Conservation (phyloP, 2,888 invertebrate genomes). For the Urechis unicinctus region DNA sequence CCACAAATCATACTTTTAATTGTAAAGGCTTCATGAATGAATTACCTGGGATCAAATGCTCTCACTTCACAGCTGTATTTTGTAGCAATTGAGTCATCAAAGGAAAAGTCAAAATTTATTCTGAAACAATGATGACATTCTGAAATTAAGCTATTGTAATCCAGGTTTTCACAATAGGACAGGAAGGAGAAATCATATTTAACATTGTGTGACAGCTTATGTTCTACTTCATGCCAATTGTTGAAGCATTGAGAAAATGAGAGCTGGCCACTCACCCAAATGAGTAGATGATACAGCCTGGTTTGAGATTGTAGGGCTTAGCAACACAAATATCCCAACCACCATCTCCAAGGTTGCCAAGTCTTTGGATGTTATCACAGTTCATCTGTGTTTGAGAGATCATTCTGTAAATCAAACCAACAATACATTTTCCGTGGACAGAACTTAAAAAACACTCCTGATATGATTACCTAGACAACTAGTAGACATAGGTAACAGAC, state of each 20-base stretch:
- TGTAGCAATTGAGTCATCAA: conserved; percentile 20
- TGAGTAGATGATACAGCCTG: conserved; percentile 36
- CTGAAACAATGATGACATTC: conserved; percentile 1
- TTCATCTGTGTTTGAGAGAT: conserved; percentile 8
- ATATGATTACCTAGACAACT: no score
- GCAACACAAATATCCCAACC: conserved; percentile 44
- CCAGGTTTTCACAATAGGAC: no score
- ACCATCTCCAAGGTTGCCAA: conserved; percentile 29
- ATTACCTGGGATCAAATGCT: conserved; percentile 32
- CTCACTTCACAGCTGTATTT: conserved; percentile 31
- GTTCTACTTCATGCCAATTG: no score
- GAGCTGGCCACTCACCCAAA: conserved; percentile 27
- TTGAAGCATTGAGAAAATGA: no score
- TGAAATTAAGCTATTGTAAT: no score
- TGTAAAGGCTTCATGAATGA: background rate
- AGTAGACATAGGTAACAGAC: no score
- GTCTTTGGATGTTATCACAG: conserved; percentile 11
- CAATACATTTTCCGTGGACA: no score
- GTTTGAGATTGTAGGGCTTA: conserved; percentile 29
- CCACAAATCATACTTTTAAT: background rate
- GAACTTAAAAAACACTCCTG: no score
- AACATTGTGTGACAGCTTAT: no score
- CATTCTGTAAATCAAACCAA: conserved; percentile 1
- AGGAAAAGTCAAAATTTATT: conserved; percentile 22
- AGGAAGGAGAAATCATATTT: no score